Conservation (phyloP, 2,888 invertebrate genomes). For the Acrobasis consociella region DNA sequence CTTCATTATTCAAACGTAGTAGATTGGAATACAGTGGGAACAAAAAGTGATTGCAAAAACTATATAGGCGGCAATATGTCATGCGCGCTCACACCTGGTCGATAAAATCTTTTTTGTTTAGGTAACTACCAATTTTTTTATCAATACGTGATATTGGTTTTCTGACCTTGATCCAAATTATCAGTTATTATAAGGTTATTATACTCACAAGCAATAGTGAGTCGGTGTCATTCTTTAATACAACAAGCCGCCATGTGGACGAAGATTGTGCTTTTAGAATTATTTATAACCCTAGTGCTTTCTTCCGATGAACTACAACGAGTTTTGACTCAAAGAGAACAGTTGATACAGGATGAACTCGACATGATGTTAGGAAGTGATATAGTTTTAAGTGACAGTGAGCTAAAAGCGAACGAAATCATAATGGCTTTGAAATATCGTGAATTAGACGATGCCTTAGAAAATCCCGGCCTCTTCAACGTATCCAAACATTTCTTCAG, state of each 20-base stretch:
- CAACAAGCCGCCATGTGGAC: no score
- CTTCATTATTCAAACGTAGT: background rate
- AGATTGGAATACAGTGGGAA: background rate
- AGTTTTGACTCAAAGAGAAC: no score
- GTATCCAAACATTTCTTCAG: background rate
- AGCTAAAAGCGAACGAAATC: background rate
- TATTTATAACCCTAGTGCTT: no score
- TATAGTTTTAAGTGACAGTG: background rate
- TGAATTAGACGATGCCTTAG: background rate
- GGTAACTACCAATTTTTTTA: conserved; percentile 1
- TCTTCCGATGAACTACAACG: no score
- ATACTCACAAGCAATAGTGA: conserved; percentile 28
- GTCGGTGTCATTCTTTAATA: conserved; percentile 4
- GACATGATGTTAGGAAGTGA: background rate
- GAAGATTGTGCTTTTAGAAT: no score
- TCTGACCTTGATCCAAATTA: conserved; percentile 39
- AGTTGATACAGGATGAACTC: no score
- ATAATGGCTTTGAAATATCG: background rate
- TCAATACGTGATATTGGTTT: conserved; percentile 30
- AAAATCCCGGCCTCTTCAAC: background rate
- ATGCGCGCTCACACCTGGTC: background rate
- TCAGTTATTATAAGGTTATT: conserved; percentile 23
- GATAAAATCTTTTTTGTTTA: background rate
- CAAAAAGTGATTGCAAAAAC: background rate
- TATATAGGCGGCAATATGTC: background rate